phyloP scores from a whole-genome alignment of 2,888 invertebrate species.

The Brenthis hecate region DNA sequence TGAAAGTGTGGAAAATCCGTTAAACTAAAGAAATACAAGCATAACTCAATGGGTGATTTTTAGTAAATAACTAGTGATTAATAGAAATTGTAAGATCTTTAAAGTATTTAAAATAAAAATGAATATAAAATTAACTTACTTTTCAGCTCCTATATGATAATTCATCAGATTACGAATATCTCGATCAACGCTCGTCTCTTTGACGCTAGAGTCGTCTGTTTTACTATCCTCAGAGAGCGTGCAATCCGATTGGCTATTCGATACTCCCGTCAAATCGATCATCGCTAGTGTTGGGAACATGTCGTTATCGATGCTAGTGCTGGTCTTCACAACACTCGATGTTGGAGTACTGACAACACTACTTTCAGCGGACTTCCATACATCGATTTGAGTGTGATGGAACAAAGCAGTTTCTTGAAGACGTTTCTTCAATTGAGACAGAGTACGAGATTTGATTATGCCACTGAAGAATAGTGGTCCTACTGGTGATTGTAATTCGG shows the following conservation, averaged over 20 bases:
- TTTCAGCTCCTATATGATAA: constrained; percentile 66
- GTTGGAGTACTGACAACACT: constrained; percentile 21
- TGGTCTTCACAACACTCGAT: constrained; percentile 19
- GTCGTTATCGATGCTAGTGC: constrained; percentile 41
- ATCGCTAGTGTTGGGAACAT: constrained; percentile 57
- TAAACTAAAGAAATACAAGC: too few species aligned
- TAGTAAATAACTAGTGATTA: too few species aligned
- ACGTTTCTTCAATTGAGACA: constrained; percentile 60
- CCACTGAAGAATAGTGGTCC: constrained; percentile 76
- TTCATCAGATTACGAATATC: constrained; percentile 49
- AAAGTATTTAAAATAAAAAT: neutral
- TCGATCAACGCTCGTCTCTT: constrained; percentile 42
- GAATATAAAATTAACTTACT: constrained; percentile 50
- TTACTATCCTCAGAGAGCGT: constrained; percentile 42
- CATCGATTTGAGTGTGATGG: constrained; percentile 55
- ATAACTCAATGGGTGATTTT: too few species aligned
- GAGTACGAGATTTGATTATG: constrained; percentile 63
- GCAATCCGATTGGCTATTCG: constrained; percentile 47
- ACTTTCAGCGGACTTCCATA: constrained; percentile 42
- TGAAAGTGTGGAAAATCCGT: too few species aligned
- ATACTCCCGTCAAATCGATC: constrained; percentile 55
- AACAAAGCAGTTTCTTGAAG: constrained; percentile 59
- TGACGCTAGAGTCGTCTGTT: constrained; percentile 33
- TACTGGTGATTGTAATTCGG: constrained; percentile 52
- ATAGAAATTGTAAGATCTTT: too few species aligned